Conservation (phyloP, 2,797 vertebrate species). For the Ambastaia sidthimunki region DNA sequence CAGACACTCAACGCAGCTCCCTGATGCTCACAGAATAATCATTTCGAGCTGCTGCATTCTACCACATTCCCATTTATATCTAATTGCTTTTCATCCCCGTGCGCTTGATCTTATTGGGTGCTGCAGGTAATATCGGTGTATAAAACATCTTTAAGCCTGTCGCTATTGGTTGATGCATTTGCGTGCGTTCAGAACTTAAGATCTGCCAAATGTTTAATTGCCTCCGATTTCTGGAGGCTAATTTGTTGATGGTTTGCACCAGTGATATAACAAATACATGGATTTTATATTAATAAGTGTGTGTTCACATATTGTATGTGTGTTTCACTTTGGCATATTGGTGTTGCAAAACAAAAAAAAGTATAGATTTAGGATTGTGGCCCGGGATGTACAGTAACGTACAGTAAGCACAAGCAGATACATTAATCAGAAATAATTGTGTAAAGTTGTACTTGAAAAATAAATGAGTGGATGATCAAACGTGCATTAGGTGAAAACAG, state of each 20-base stretch:
- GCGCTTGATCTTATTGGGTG: conserved; percentile 42
- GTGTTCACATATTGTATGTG: not conserved
- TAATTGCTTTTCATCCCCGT: conserved; percentile 45
- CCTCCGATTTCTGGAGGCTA: conserved; percentile 35
- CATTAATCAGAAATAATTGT: no score
- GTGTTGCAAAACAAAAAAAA: not conserved
- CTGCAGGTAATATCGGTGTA: conserved; percentile 24
- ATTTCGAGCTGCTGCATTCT: conserved; percentile 33
- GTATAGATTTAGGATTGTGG: not conserved
- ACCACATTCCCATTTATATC: conserved; percentile 40
- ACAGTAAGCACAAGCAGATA: not conserved
- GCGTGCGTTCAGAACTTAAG: conserved; percentile 6
- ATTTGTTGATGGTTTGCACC: not conserved
- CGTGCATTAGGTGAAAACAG: no score
- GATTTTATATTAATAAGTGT: not conserved
- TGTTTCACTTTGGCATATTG: not conserved
- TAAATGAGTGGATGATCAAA: no score
- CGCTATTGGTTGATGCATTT: conserved; percentile 16
- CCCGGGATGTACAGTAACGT: no score
- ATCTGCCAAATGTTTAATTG: conserved; percentile 16
- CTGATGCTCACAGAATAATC: conserved; percentile 45
- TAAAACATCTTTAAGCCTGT: conserved; percentile 32
- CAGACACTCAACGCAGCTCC: conserved; percentile 40
- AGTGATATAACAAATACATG: not conserved
- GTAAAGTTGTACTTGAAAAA: no score